These are phyloP conservation scores for Pteria penguin DNA, from an alignment of 2,888 invertebrate genomes.

Conservation along the genomic window DNA sequence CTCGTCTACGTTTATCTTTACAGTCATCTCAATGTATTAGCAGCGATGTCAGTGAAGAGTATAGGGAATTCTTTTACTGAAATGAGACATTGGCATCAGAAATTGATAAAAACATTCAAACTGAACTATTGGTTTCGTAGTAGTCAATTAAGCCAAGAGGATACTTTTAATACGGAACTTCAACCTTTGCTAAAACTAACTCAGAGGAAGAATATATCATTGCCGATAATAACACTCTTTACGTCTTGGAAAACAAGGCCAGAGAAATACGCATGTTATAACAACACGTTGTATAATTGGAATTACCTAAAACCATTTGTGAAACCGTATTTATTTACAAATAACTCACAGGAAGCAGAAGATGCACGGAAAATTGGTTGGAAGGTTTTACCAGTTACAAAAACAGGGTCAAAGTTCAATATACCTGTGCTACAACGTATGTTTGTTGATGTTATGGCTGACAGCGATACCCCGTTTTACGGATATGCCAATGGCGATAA, in stretches of 20 bases:
- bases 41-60: too few relatives aligned
- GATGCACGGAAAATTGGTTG: constrained; percentile 55
- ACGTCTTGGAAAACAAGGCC: constrained; percentile 62
- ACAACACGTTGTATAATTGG: constrained; percentile 65
- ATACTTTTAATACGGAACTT: too few relatives aligned
- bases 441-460: constrained; percentile 63
- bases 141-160: too few relatives aligned
- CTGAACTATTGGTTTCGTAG: too few relatives aligned
- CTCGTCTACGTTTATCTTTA: too few relatives aligned
- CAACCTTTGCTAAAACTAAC: too few relatives aligned
- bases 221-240: too few relatives aligned
- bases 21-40: too few relatives aligned
- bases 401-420: constrained; percentile 58
- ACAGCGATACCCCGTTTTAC: constrained; percentile 63
- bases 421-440: constrained; percentile 70
- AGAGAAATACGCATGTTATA: constrained; percentile 61
- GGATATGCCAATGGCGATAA: constrained; percentile 72
- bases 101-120: too few relatives aligned
- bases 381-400: constrained; percentile 54
- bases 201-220: too few relatives aligned
- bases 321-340: constrained; percentile 61
- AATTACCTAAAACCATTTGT: constrained; percentile 58
- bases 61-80: too few relatives aligned
- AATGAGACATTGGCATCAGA: too few relatives aligned
- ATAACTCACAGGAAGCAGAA: constrained; percentile 48